Evolutionary conservation across 2,888 invertebrate species (phyloP).

Genomic region (Drosophila quasianomalipes): DNA sequence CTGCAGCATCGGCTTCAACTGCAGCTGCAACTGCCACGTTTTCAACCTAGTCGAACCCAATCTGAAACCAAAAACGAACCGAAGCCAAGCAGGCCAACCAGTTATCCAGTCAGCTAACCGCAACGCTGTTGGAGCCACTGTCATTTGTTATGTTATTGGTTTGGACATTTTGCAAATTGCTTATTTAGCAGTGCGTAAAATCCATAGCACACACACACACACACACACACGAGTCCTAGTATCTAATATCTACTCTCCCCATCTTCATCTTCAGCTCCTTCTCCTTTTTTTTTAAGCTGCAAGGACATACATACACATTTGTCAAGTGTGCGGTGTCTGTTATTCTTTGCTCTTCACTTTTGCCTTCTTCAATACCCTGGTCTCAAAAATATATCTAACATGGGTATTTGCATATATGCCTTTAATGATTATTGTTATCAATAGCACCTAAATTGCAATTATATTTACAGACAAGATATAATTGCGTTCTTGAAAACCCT

Average conservation of each 20-base stretch:
- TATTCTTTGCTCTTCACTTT: slow-evolving; percentile 41
- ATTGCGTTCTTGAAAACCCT: not conserved
- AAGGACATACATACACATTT: slow-evolving; percentile 30
- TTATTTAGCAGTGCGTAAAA: slow-evolving; percentile 85
- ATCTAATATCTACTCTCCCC: slow-evolving; percentile 25
- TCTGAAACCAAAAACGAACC: not conserved
- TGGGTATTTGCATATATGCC: not conserved
- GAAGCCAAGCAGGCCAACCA: slow-evolving; percentile 26
- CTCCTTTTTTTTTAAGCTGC: slow-evolving; percentile 17
- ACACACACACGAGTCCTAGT: slow-evolving; percentile 6
- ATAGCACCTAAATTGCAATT: not conserved
- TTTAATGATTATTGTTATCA: too few species aligned
- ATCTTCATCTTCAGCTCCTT: slow-evolving; percentile 23
- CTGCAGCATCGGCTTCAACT: slow-evolving; percentile 20
- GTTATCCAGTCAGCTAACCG: slow-evolving; percentile 62
- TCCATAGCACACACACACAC: slow-evolving; percentile 55
- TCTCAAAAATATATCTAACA: not conserved
- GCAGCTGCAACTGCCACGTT: slow-evolving; percentile 33
- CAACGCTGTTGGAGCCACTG: slow-evolving; percentile 65
- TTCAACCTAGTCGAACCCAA: slow-evolving; percentile 6
- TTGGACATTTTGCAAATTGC: slow-evolving; percentile 85
- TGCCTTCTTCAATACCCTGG: slow-evolving; percentile 23
- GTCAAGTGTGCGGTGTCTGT: slow-evolving; percentile 51
- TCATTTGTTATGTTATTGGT: slow-evolving; percentile 84
- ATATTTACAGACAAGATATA: not conserved